Evolutionary conservation across 2,797 vertebrate genomes (phyloP), one percentile per base, ranked within the genome.

Genomic region (Valencia hispanica): DNA sequence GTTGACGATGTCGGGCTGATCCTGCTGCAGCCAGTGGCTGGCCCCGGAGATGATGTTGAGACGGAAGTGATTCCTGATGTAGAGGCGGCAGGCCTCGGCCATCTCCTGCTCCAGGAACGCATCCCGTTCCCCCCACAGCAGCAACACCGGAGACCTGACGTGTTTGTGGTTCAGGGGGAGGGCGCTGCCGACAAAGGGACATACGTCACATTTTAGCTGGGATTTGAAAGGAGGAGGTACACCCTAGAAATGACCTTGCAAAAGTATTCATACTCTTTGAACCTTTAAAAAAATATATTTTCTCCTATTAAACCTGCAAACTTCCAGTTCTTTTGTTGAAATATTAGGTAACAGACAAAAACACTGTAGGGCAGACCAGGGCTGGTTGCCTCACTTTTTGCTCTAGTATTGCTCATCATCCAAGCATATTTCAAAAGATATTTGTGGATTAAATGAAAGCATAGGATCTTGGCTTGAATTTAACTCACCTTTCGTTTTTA

Each of bases 21-120:
- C 98, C 93, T 99, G 97, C 92, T 99, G 98, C 89, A 99, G 96
- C 98, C 98, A 99, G 59, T 99, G 98, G 75, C 98, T 98, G 79
- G 97, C 97, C 72, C 97, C 96, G 17, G 97, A 98, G 81, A 99
- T 96, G 90, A 99, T 96, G 87, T 97, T 98, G 84, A 99, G 96
- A 80, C 97, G 96, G 93, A 99, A 98, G 84, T 97, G 97, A 84
- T 97, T 99, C 91, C 96, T 96, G 86, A 99, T 97, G 88, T 99
- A 98, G 76, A 97, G 94, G 53, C 97, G 96, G 79, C 97, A 99
- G 3, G 95, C 95, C 93, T 99, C 97, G 0, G 98, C 97, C 97
- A 99, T 99, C 79, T 98, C 97, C 84, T 96, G 96, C 91, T 99
- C 97, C 94, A 98, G 93, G 91, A 99, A 99, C 0, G 97, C 97